Conservation (phyloP, 92 coral and sea anemone genomes). For the Meandrina meandrites region DNA sequence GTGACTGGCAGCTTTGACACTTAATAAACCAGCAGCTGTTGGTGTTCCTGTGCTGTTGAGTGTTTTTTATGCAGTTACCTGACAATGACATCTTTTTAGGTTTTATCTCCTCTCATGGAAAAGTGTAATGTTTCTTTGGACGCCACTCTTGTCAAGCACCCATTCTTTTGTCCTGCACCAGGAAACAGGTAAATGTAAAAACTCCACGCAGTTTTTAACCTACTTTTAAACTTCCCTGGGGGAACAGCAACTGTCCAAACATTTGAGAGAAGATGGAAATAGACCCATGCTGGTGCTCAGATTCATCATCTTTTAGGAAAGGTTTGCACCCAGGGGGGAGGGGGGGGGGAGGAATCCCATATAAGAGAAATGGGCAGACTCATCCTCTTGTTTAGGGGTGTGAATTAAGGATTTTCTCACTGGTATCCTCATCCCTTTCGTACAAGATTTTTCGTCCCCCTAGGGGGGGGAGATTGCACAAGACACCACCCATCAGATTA, state of each 20-base stretch:
- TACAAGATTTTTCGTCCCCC: too few species aligned
- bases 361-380: background rate
- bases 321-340: too few species aligned
- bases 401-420: too few species aligned
- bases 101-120: slow-evolving; percentile 78
- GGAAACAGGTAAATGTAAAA: slow-evolving; percentile 51
- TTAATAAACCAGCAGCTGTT: background rate
- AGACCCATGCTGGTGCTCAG: background rate
- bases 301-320: background rate
- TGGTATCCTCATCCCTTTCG: too few species aligned
- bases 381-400: too few species aligned
- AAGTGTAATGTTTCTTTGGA: slow-evolving; percentile 88
- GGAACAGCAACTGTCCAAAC: background rate
- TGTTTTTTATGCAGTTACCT: background rate
- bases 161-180: slow-evolving; percentile 67
- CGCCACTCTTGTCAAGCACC: slow-evolving; percentile 66
- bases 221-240: background rate
- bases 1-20: background rate
- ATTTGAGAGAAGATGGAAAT: background rate
- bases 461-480: too few species aligned
- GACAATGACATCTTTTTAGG: slow-evolving; percentile 41
- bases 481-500: too few species aligned
- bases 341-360: too few species aligned
- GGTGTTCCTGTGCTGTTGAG: background rate
- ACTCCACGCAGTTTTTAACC: too few species aligned